A percentile compares a stretch with the other conserved stretches of the same genome.
Evolutionary conservation across 2,888 invertebrate species (phyloP).

Genomic region (Chrysomela aeneicollis): DNA sequence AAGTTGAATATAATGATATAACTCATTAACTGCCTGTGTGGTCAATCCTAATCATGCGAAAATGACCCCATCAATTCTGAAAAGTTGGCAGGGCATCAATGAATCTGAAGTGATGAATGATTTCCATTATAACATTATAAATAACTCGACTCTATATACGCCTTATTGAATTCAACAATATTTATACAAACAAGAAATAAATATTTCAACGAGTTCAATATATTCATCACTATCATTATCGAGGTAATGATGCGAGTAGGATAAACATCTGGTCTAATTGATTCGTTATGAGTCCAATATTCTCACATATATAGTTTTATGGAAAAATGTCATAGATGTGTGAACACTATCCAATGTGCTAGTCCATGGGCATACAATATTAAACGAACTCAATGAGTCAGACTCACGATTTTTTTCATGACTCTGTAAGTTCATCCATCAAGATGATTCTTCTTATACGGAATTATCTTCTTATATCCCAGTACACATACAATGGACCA

Average conservation of each 20-base stretch:
- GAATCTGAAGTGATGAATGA: conserved; percentile 12
- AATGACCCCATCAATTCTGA: neutral
- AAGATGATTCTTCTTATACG: too few species aligned
- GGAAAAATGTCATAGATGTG: neutral
- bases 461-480: too few species aligned
- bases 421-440: too few species aligned
- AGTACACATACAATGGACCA: too few species aligned
- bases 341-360: neutral
- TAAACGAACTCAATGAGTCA: too few species aligned
- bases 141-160: conserved; percentile 7
- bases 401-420: too few species aligned
- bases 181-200: conserved; percentile 26
- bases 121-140: conserved; percentile 20
- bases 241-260: conserved; percentile 17
- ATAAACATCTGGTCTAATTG: conserved; percentile 14
- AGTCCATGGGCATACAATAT: neutral
- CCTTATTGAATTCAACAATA: conserved; percentile 11
- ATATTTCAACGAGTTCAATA: conserved; percentile 22
- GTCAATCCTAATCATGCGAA: neutral
- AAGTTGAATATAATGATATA: too few species aligned
- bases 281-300: neutral
- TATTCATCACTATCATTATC: conserved; percentile 16
- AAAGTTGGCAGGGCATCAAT: neutral
- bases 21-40: too few species aligned
- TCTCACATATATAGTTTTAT: neutral